Evolutionary conservation across 2,113 vertebrate genomes (phyloP), one percentile per base, ranked within the genome.

Genomic region (Coturnix japonica): DNA sequence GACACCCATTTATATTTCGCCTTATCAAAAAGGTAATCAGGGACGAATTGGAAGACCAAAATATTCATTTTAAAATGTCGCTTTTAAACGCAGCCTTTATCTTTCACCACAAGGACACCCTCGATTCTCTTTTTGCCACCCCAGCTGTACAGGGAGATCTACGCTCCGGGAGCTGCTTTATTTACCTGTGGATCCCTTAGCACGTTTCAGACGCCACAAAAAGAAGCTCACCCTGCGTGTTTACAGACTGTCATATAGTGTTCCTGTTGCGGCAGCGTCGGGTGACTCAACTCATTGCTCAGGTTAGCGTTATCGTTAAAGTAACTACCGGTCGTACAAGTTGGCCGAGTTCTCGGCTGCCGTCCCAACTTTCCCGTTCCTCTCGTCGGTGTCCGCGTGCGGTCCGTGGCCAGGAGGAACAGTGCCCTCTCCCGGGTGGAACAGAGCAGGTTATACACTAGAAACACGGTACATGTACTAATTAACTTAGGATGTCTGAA

Each of bases 381-480:
- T 87, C 54, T 73, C 25, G 0, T 21, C 23, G 43, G 23, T 49
- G 93, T 19, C 75, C 76, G 17, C 30, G 88, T 59, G 89, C 84
- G 78, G 71, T 17, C 47, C 4, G 79, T 41, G 81, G 82, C 13
- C 78, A 93, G 90, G 73, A 82, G 46, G 79, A 53, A 81, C 60
- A 90, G 81, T 76, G 94, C 95, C 96, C 93, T 96, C 96, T 96
- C 82, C 95, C 85, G 96, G 90, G 89, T 47, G 70, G 30, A 81
- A 78, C 33, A 13, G 39, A 6, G 51, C 47, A 26, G 21, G 37
- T 31, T 7, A 18, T 39, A 13, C 15, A 28, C 53, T 37, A 18
- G 22, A 83, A 91, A 75, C 43, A 35, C 35, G 47, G 33, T 28
- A 43, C 28, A 35, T 2, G 21, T 83, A 21, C 77, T 77, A 81